Evolutionary conservation across 2,113 vertebrate species (phyloP).

Genomic region (Dolichallabes microphthalmus): DNA sequence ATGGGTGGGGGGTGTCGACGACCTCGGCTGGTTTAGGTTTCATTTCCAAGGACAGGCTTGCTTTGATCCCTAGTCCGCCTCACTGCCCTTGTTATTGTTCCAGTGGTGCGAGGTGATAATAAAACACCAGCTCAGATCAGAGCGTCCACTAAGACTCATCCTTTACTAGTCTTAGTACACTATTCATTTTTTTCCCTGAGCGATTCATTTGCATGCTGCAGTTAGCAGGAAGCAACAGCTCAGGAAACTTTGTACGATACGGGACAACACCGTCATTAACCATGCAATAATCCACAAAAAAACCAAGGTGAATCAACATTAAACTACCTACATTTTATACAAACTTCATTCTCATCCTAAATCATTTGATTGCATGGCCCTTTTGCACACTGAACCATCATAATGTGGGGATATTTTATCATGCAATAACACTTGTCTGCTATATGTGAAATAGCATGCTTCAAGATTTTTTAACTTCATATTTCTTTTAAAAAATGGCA

Average conservation of each 20-base stretch:
- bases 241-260: background rate
- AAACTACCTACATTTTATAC: background rate
- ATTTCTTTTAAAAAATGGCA: background rate
- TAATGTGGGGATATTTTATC: background rate
- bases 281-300: background rate
- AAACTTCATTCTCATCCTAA: too few species aligned
- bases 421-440: background rate
- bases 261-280: background rate
- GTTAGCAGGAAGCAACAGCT: background rate
- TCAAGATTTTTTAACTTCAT: background rate
- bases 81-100: background rate
- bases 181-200: background rate
- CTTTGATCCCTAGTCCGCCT: background rate
- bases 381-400: background rate
- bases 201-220: background rate
- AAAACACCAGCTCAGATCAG: background rate
- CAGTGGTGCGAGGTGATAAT: background rate
- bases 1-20: background rate
- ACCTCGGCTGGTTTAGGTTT: background rate
- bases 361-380: background rate
- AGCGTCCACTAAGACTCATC: background rate
- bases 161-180: background rate
- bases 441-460: background rate
- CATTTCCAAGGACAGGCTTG: background rate
- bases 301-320: background rate